Evolutionary conservation across 1,140 invertebrate species (phyloP), one percentile per base, ranked within the genome.

Genomic region (Berghia stephanieae): DNA sequence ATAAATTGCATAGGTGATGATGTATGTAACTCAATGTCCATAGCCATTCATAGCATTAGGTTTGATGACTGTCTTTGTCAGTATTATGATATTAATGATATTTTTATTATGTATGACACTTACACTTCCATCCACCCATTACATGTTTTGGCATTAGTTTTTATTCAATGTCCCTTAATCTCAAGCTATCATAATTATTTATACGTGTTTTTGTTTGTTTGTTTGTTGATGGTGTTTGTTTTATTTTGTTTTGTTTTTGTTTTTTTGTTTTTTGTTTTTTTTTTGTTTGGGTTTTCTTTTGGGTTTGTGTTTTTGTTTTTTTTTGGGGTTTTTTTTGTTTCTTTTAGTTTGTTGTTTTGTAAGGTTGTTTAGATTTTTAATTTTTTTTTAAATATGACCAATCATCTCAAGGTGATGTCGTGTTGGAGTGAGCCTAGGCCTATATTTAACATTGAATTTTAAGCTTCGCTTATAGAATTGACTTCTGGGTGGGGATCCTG

Each of bases 401-500:
- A 49, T n/a, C n/a, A n/a, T n/a, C n/a, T n/a, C n/a, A n/a, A n/a
- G n/a, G n/a, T n/a, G n/a, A n/a, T n/a, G n/a, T n/a, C n/a, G n/a
- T n/a, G n/a, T n/a, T n/a, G n/a, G n/a, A n/a, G n/a, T n/a, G n/a
- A n/a, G n/a, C n/a, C n/a, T n/a, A n/a, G n/a, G n/a, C n/a, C n/a
- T n/a, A n/a, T n/a, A n/a, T n/a, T n/a, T n/a, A 49, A 49, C 46
- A 49, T 13, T n/a, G n/a, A 49, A 13, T 13, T 63, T 27, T 63
- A 21, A 18, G 16, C 36, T 38, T 24, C 3, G 16, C 82, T 92
- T 91, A 90, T 92, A 80, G 87, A 68, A 92, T 91, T 1, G 91
- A 91, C 21, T 92, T 92, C 81, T 92, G 92, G 77, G 90, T 89
- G 13, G 79, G 88, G 5, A 86, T 92, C n/a, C 1, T 78, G 90